A percentile compares a stretch with the other conserved stretches of the same genome.
phyloP scores from a whole-genome alignment of 2,888 invertebrate species.

The Cantharis nigra region DNA sequence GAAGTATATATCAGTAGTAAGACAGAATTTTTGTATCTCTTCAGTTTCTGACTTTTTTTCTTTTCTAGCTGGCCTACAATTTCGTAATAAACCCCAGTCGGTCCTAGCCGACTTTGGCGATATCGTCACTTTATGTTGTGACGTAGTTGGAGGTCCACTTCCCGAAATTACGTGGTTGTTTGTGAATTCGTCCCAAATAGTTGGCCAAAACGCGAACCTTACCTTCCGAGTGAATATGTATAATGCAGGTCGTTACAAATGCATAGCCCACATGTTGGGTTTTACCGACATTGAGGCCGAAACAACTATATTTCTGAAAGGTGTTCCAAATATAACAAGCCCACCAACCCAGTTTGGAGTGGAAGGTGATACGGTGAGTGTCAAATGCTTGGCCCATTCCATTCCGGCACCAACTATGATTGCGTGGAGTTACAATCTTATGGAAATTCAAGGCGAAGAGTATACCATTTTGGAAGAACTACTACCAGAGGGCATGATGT shows the following conservation, averaged over 20 bases:
- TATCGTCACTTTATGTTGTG: slow-evolving; percentile 80
- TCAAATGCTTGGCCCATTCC: slow-evolving; percentile 88
- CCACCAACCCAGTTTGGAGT: slow-evolving; percentile 83
- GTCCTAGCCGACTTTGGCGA: slow-evolving; percentile 84
- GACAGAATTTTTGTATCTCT: slow-evolving; percentile 51
- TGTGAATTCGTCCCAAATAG: slow-evolving; percentile 73
- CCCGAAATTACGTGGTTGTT: slow-evolving; percentile 90
- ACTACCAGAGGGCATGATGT: slow-evolving; percentile 79
- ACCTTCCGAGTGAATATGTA: slow-evolving; percentile 76
- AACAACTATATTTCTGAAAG: slow-evolving; percentile 74
- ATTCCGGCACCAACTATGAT: slow-evolving; percentile 88
- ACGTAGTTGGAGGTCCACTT: slow-evolving; percentile 88
- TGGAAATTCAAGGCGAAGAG: slow-evolving; percentile 75
- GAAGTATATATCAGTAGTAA: slow-evolving; percentile 93
- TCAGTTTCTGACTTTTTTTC: neutral
- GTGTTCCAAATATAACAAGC: slow-evolving; percentile 80
- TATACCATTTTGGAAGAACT: slow-evolving; percentile 77
- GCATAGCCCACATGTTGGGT: slow-evolving; percentile 85
- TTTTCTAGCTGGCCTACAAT: slow-evolving; percentile 77
- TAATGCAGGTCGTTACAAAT: slow-evolving; percentile 85
- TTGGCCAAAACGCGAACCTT: slow-evolving; percentile 78
- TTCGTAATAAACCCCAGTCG: slow-evolving; percentile 74
- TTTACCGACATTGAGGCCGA: slow-evolving; percentile 87
- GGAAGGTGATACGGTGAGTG: slow-evolving; percentile 77
- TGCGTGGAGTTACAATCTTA: slow-evolving; percentile 84